Percentiles rank a stretch among this genome's conserved stretches.
phyloP scores from a whole-genome alignment of 2,797 vertebrate species.

The Synaphobranchus kaupii region DNA sequence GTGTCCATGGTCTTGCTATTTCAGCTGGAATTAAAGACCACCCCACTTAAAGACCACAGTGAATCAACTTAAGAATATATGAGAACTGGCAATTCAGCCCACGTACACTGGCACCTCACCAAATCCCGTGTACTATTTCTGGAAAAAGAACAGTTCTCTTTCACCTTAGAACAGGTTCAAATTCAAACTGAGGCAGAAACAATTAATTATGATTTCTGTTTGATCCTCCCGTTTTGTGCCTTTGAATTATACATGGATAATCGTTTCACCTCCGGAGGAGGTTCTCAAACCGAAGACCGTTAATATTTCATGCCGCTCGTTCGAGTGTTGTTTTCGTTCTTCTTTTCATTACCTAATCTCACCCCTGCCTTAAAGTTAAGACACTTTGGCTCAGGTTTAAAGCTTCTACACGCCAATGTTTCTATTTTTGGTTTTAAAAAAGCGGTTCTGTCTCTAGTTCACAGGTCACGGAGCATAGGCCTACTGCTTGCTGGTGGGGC shows the following conservation, averaged over 20 bases:
- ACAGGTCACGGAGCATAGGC: no score
- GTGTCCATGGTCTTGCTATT: background rate
- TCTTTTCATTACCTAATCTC: background rate
- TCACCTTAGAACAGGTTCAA: background rate
- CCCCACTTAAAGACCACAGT: background rate
- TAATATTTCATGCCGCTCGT: background rate
- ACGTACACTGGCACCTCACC: background rate
- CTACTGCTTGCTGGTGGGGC: no score
- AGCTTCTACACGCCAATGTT: background rate
- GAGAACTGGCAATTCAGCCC: background rate
- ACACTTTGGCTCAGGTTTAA: background rate
- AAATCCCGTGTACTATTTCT: background rate
- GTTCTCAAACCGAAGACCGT: background rate
- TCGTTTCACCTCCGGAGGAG: background rate
- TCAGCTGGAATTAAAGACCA: background rate
- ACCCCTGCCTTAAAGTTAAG: background rate
- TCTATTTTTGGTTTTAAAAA: background rate
- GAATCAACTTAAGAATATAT: background rate
- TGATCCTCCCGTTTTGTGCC: background rate
- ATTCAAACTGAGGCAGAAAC: background rate
- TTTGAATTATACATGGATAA: background rate
- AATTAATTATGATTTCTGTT: slow-evolving; percentile 14
- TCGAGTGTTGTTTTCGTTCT: background rate
- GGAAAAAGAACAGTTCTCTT: background rate
- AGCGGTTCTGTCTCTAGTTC: no score